Conservation (phyloP, 2,888 invertebrate genomes). For the Neocrepidodera transversa region DNA sequence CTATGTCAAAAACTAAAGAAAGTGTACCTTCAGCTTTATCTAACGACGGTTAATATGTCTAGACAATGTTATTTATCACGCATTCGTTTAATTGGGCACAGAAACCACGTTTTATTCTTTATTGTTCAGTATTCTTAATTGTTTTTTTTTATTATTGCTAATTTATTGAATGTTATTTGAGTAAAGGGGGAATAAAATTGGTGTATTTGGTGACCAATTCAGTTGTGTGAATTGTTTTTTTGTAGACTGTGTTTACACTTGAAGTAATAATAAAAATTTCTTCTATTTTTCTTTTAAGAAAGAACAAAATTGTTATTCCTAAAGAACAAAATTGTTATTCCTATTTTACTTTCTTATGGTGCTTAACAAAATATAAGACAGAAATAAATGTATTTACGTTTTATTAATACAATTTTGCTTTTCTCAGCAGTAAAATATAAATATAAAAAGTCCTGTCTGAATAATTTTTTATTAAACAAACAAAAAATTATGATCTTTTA, state of each 20-base stretch:
- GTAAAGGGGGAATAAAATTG: not conserved
- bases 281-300: not conserved
- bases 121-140: slow-evolving; percentile 5
- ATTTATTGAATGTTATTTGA: not conserved
- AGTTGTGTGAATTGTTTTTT: not conserved
- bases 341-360: too few species aligned
- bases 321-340: too few species aligned
- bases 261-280: not conserved
- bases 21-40: slow-evolving; percentile 79
- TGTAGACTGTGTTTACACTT: not conserved
- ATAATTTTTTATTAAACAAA: too few species aligned
- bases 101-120: slow-evolving; percentile 1
- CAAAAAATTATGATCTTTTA: too few species aligned
- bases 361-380: too few species aligned
- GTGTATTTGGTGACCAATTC: slow-evolving; percentile 2
- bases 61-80: not conserved
- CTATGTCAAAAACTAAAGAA: slow-evolving; percentile 82
- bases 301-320: too few species aligned
- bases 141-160: not conserved
- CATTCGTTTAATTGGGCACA: not conserved
- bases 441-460: too few species aligned
- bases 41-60: slow-evolving; percentile 49
- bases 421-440: too few species aligned
- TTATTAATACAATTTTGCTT: too few species aligned
- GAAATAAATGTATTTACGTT: too few species aligned